Conservation (phyloP, 2,113 vertebrate species). For the Seriola aureovittata region DNA sequence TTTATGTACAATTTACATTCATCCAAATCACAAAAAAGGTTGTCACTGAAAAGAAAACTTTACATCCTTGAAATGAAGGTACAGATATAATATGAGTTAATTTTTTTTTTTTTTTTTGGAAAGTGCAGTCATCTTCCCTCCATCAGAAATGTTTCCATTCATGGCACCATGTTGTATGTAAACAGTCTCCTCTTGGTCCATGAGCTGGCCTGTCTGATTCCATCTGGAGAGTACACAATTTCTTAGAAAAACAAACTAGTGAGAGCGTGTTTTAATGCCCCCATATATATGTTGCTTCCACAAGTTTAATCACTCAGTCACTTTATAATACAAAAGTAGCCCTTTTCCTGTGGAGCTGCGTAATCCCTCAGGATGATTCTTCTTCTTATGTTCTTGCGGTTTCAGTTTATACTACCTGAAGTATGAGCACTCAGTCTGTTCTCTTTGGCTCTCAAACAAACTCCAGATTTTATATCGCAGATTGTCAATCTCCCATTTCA, state of each 20-base stretch:
- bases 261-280: slow-evolving; percentile 16
- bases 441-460: slow-evolving; percentile 25
- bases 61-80: slow-evolving; percentile 9
- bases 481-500: background rate
- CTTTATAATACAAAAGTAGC: slow-evolving; percentile 21
- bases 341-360: slow-evolving; percentile 21
- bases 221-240: slow-evolving; percentile 14
- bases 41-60: background rate
- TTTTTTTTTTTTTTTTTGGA: background rate
- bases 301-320: slow-evolving; percentile 8
- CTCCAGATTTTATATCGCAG: slow-evolving; percentile 31
- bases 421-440: slow-evolving; percentile 34
- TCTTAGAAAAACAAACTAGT: slow-evolving; percentile 28
- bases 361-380: slow-evolving; percentile 30
- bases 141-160: slow-evolving; percentile 36
- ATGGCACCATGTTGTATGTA: slow-evolving; percentile 56
- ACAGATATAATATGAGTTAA: slow-evolving; percentile 4
- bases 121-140: slow-evolving; percentile 37
- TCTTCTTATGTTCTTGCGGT: slow-evolving; percentile 13
- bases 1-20: slow-evolving; percentile 31
- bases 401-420: slow-evolving; percentile 26
- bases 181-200: slow-evolving; percentile 69
- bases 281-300: background rate
- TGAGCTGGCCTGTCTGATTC: slow-evolving; percentile 39
- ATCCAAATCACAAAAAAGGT: background rate